These are phyloP conservation scores for Diaphora mendica DNA, from an alignment of 2,888 invertebrate genomes.

Conservation along the genomic window DNA sequence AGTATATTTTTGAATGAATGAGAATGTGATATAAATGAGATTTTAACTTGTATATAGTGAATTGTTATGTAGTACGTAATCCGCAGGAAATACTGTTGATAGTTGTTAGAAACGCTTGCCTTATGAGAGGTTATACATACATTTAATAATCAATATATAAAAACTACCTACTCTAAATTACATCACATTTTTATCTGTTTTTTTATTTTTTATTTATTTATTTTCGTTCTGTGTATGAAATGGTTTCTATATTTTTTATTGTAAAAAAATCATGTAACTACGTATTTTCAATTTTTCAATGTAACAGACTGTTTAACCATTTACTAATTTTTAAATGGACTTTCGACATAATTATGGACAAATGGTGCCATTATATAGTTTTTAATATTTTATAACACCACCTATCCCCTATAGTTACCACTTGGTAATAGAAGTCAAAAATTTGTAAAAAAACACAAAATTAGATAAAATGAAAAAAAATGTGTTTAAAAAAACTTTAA, in stretches of 20 bases:
- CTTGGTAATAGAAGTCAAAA: not conserved
- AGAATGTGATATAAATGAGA: slow-evolving; percentile 78
- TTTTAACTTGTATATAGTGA: slow-evolving; percentile 75
- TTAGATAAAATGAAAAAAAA: not conserved
- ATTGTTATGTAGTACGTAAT: slow-evolving; percentile 77
- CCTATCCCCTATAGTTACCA: not conserved
- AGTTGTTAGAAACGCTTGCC: slow-evolving; percentile 50
- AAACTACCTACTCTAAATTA: not conserved
- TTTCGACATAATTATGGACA: not conserved
- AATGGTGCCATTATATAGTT: not conserved
- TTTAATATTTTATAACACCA: not conserved
- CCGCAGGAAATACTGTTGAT: slow-evolving; percentile 54
- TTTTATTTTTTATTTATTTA: not conserved
- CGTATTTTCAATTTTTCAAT: not conserved
- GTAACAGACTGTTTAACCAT: not conserved
- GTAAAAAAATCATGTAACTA: not conserved
- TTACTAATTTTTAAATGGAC: not conserved
- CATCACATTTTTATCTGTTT: not conserved
- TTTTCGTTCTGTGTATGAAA: not conserved
- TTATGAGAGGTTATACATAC: slow-evolving; percentile 31
- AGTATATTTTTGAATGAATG: slow-evolving; percentile 81
- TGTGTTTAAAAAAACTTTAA: not conserved
- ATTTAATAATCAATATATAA: slow-evolving; percentile 12
- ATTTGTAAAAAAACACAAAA: not conserved
- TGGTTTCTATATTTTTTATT: not conserved